Conservation (phyloP, 1,140 invertebrate genomes). For the Drosophila mauritiana region DNA sequence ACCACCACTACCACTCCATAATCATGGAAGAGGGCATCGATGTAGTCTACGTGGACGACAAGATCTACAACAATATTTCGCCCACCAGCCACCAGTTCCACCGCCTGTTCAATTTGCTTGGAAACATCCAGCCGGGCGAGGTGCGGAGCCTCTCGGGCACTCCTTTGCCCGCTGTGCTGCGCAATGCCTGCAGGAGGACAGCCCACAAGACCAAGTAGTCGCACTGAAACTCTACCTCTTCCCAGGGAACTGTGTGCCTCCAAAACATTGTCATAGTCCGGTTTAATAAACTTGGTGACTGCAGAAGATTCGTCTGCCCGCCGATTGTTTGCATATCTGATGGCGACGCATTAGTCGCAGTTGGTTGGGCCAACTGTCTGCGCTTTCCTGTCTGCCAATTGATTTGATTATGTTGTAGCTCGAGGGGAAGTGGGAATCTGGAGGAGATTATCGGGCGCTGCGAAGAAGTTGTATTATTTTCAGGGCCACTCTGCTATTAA, state of each 20-base stretch:
- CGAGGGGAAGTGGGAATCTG: background rate
- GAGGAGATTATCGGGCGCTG: conserved; percentile 1
- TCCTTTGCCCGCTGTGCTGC: conserved; percentile 40
- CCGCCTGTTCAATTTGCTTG: conserved; percentile 48
- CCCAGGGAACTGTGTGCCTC: background rate
- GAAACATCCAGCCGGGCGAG: conserved; percentile 46
- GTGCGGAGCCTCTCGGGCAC: conserved; percentile 52
- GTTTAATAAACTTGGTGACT: conserved; percentile 32
- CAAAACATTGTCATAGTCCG: background rate
- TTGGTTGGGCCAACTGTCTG: conserved; percentile 43
- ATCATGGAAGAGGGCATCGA: conserved; percentile 65
- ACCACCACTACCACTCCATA: conserved; percentile 57
- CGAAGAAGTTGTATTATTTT: background rate
- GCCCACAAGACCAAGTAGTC: background rate
- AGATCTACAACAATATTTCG: conserved; percentile 15
- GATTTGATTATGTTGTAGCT: conserved; percentile 32
- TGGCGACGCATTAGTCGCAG: conserved; percentile 62
- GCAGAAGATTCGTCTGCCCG: conserved; percentile 2
- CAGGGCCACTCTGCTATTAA: background rate
- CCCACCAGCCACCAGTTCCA: conserved; percentile 47
- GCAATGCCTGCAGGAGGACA: conserved; percentile 39
- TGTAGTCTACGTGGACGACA: conserved; percentile 60
- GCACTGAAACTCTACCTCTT: background rate
- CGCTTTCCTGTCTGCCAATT: conserved; percentile 37
- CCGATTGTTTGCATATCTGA: conserved; percentile 59